A percentile compares a stretch with the other conserved stretches of the same genome.
phyloP scores from a whole-genome alignment of 2,888 invertebrate genomes.

The Priapulus caudatus region DNA sequence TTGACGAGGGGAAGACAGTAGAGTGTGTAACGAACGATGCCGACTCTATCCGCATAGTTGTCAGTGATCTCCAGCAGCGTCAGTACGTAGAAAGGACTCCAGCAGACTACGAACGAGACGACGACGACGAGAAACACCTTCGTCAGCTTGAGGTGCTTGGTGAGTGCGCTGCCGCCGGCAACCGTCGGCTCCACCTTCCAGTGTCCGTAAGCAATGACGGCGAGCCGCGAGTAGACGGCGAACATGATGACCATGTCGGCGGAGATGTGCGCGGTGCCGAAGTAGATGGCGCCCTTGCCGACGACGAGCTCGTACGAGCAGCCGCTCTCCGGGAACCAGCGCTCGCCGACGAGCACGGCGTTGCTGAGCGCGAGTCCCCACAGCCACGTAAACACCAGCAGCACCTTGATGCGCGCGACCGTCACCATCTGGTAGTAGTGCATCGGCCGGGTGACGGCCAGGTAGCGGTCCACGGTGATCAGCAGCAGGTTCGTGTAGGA shows the following conservation, averaged over 20 bases:
- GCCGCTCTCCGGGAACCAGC: constrained; percentile 3
- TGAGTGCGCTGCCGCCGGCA: neutral
- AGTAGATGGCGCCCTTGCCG: neutral
- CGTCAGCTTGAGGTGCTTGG: neutral
- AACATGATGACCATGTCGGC: neutral
- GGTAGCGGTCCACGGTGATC: neutral
- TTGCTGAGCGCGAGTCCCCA: neutral
- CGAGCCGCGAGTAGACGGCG: neutral
- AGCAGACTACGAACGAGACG: neutral
- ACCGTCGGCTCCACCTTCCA: neutral
- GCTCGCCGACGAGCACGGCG: neutral
- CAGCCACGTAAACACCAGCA: neutral
- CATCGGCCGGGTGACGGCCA: neutral
- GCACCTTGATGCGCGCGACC: neutral
- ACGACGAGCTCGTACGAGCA: neutral
- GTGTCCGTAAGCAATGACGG: neutral
- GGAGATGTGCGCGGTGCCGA: neutral
- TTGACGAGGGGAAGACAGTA: neutral
- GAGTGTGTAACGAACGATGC: neutral
- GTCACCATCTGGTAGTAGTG: neutral
- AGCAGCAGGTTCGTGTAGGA: constrained; percentile 3
- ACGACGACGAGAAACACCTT: neutral
- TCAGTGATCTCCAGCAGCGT: neutral
- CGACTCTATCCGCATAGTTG: neutral
- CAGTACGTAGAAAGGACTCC: neutral